A percentile compares a stretch with the other conserved stretches of the same genome.
phyloP scores from a whole-genome alignment of 2,888 invertebrate genomes.

The Scaptomyza parva region DNA sequence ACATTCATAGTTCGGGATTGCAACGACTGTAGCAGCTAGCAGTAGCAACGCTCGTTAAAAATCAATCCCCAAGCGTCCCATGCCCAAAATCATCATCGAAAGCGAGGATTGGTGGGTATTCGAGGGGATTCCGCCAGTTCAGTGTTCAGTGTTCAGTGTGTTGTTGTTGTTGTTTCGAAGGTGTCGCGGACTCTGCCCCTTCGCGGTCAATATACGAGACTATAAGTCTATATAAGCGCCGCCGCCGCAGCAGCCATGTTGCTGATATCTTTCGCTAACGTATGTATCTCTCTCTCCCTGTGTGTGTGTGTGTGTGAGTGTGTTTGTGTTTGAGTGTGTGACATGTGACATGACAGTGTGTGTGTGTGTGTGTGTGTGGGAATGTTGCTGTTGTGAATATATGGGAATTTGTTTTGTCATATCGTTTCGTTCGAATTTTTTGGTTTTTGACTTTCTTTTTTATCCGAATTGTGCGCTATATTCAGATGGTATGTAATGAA shows the following conservation, averaged over 20 bases:
- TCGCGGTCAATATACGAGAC: constrained; percentile 75
- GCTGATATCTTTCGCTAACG: constrained; percentile 62
- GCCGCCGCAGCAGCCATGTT: constrained; percentile 50
- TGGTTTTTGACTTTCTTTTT: constrained; percentile 39
- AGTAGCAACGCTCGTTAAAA: constrained; percentile 71
- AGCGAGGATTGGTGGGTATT: constrained; percentile 23
- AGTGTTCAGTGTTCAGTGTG: too few relatives aligned
- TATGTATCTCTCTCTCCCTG: too few relatives aligned
- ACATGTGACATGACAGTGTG: constrained; percentile 15
- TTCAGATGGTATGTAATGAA: background rate
- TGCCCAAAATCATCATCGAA: constrained; percentile 10
- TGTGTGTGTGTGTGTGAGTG: constrained; percentile 19
- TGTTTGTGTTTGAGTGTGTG: constrained; percentile 31
- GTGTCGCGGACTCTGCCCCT: constrained; percentile 65
- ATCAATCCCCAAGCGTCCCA: constrained; percentile 74
- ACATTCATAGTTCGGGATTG: constrained; percentile 45
- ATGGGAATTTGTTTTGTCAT: constrained; percentile 81
- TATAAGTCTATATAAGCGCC: constrained; percentile 79
- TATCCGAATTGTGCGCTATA: constrained; percentile 13
- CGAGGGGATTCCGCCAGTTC: constrained; percentile 7
- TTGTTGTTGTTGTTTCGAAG: constrained; percentile 45
- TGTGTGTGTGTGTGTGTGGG: constrained; percentile 28
- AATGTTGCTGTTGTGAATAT: constrained; percentile 71
- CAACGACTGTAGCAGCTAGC: constrained; percentile 44
- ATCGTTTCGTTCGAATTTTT: constrained; percentile 59